Conservation (phyloP, 2,888 invertebrate genomes). For the Autographa pulchrina region DNA sequence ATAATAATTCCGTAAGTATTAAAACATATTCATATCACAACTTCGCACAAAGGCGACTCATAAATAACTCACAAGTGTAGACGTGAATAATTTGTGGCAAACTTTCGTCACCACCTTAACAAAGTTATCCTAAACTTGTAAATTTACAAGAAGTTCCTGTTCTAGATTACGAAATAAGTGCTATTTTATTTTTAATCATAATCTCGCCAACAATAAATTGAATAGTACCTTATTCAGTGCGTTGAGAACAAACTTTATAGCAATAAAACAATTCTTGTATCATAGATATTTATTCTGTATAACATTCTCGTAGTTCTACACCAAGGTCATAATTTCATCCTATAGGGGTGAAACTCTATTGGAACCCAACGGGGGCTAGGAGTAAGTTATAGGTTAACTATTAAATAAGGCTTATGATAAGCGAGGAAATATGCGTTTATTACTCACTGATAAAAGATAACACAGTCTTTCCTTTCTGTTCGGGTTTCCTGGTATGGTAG, state of each 20-base stretch:
- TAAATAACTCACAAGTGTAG: slow-evolving; percentile 55
- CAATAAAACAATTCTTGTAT: background rate
- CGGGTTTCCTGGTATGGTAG: background rate
- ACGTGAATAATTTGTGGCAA: slow-evolving; percentile 49
- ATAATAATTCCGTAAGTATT: slow-evolving; percentile 20
- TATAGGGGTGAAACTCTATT: background rate
- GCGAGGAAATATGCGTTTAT: background rate
- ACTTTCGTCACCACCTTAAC: slow-evolving; percentile 44
- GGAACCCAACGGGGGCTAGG: background rate
- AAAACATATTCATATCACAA: slow-evolving; percentile 44
- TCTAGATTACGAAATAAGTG: background rate
- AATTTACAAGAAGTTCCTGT: slow-evolving; percentile 29
- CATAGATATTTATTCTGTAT: too few relatives aligned
- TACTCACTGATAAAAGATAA: background rate
- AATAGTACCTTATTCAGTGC: background rate
- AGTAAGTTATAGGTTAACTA: background rate
- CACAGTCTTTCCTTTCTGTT: background rate
- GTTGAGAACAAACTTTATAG: background rate
- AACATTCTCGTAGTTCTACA: background rate
- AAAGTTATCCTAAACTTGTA: slow-evolving; percentile 34
- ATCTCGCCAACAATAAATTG: background rate
- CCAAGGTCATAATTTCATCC: background rate
- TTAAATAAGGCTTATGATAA: background rate
- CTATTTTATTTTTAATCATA: background rate
- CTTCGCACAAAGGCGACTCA: slow-evolving; percentile 49